phyloP scores from a whole-genome alignment of 2,797 vertebrate species.

The Vireo griseus region DNA sequence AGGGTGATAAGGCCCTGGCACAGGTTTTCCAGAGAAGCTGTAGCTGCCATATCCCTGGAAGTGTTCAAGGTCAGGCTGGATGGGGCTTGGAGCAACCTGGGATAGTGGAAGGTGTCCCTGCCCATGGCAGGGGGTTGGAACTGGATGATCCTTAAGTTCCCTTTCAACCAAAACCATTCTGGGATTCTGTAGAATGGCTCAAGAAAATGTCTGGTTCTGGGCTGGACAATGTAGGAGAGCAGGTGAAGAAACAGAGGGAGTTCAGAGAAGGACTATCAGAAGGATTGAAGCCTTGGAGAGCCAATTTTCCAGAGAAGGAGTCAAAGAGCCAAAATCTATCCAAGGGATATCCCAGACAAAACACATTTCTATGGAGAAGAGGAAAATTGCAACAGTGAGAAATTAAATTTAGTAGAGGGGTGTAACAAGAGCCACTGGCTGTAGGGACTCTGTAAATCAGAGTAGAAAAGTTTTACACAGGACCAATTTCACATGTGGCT shows the following conservation, averaged over 20 bases:
- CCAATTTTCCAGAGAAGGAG: neutral
- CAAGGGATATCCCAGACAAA: neutral
- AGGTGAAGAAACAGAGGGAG: neutral
- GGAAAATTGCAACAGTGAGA: neutral
- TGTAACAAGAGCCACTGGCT: neutral
- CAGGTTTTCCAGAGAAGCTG: fast-evolving
- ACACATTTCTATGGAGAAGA: fast-evolving
- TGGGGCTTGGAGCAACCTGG: fast-evolving
- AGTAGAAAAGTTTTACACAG: neutral
- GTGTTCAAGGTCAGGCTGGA: fast-evolving
- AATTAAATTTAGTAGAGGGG: neutral
- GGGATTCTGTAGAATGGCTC: neutral
- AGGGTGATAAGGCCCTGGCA: fast-evolving
- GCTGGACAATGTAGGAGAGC: neutral
- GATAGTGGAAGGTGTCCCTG: neutral
- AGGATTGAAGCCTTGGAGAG: neutral
- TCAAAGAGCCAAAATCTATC: neutral
- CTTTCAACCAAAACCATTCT: neutral
- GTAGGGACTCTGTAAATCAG: neutral
- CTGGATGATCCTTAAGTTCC: neutral
- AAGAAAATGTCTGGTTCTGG: neutral
- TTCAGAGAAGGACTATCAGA: neutral
- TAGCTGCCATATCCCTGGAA: neutral
- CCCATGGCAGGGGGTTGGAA: fast-evolving
- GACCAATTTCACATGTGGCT: neutral